Evolutionary conservation across 2,888 invertebrate species (phyloP), one percentile per base, ranked within the genome.

Genomic region (Agrypnus murinus): DNA sequence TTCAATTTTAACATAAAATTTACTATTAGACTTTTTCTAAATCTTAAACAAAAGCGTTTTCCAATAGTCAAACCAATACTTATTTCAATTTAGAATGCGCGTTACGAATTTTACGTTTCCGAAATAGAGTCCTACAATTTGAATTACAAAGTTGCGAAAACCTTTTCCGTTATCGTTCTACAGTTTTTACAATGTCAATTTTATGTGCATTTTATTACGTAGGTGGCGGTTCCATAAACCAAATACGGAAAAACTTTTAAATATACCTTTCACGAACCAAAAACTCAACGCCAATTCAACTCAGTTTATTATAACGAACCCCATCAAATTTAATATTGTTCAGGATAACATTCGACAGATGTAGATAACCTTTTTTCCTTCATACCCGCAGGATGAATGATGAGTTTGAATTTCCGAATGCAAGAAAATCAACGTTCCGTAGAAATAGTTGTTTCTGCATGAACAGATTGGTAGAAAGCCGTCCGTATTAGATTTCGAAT

Each of bases 81-180:
- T 34, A 36, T 55, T 36, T 8, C 7, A 15, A 17, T 55, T 36
- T 36, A 55, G 32, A 36, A 15, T 55, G 25, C 55, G 12, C 15
- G 36, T 55, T 34, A 15, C 34, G 15, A 34, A 34, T 58, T 58
- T 62, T 36, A 48, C 48, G 45, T 38, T 40, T 43, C 55, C 43
- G 15, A 32, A 36, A 53, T 53, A 40, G 43, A 25, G 31, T 34
- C 31, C 31, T 53, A 43, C 53, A 50, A 53, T 64, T 64, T 64
- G 38, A 53, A 64, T 55, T 64, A 64, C 64, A 64, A 64, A 64
- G 64, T 64, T 53, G 53, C 55, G 31, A 38, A 64, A 64, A 64
- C 64, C 45, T 64, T 40, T 53, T 38, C 25, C 36, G 10, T 55
- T 34, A 17, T n/a, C 55, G 15, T 45, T 62, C 53, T 19, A 7